Evolutionary conservation across 2,797 vertebrate genomes (phyloP).

Genomic region (Brachyalestes nurse): DNA sequence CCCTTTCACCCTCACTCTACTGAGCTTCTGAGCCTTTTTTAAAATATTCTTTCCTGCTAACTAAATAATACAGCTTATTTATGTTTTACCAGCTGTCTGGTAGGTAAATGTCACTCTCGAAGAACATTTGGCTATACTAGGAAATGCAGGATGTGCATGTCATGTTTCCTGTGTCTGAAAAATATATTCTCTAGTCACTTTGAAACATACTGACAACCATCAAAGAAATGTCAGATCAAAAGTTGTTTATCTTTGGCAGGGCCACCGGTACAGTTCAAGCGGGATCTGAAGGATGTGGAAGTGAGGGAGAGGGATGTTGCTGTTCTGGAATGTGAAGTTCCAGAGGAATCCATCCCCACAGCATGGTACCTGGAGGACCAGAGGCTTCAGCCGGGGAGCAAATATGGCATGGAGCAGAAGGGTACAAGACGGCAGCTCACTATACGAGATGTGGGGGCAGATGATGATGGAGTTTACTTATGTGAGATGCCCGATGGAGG

Average conservation of each 20-base stretch:
- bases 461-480: slow-evolving; percentile 94
- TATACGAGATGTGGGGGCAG: slow-evolving; percentile 85
- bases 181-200: neutral
- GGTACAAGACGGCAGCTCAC: slow-evolving; percentile 86
- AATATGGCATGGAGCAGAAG: slow-evolving; percentile 91
- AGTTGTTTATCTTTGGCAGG: slow-evolving; percentile 69
- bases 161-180: neutral
- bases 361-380: slow-evolving; percentile 95
- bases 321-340: slow-evolving; percentile 92
- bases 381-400: slow-evolving; percentile 85
- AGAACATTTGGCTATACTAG: neutral
- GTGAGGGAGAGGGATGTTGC: slow-evolving; percentile 86
- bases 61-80: neutral
- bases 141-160: neutral
- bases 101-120: neutral
- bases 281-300: slow-evolving; percentile 84
- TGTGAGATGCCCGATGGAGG: slow-evolving; percentile 94
- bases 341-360: slow-evolving; percentile 83
- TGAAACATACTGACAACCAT: neutral
- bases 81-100: slow-evolving; percentile 5
- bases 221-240: neutral
- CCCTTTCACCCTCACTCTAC: neutral
- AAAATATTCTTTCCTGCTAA: slow-evolving; percentile 12
- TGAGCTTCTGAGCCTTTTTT: neutral
- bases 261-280: slow-evolving; percentile 84